These are phyloP conservation scores for Diogma glabrata DNA, from an alignment of 2,888 invertebrate genomes.

Conservation along the genomic window DNA sequence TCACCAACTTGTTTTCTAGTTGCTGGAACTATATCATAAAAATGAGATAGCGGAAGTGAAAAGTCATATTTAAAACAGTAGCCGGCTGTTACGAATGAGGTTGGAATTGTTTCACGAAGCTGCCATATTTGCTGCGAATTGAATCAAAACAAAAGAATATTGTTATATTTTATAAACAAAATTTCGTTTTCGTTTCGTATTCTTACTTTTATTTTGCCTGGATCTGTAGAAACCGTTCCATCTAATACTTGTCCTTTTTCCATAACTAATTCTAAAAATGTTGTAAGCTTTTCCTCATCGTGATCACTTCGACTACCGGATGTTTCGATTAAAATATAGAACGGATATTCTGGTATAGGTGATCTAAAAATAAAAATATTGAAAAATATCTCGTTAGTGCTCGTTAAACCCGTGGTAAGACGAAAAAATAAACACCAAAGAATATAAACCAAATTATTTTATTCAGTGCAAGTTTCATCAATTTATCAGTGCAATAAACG, in stretches of 20 bases:
- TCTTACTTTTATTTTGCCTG: constrained; percentile 61
- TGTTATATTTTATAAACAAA: too few relatives aligned
- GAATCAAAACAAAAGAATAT: constrained; percentile 7
- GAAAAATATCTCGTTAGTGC: too few relatives aligned
- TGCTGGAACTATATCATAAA: constrained; percentile 72
- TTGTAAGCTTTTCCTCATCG: constrained; percentile 75
- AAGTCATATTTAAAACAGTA: constrained; percentile 94
- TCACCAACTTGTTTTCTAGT: constrained; percentile 54
- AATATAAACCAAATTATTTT: too few relatives aligned
- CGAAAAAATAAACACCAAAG: too few relatives aligned
- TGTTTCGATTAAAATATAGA: constrained; percentile 79
- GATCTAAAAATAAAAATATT: constrained; percentile 34
- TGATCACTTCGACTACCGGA: constrained; percentile 75
- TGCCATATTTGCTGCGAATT: constrained; percentile 62
- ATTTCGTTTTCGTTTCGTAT: too few relatives aligned
- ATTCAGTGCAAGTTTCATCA: too few relatives aligned
- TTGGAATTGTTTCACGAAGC: constrained; percentile 67
- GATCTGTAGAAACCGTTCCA: constrained; percentile 78
- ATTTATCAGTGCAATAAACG: too few relatives aligned
- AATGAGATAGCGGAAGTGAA: constrained; percentile 70
- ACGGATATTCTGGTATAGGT: constrained; percentile 55
- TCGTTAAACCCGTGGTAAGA: too few relatives aligned
- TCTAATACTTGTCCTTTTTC: constrained; percentile 58
- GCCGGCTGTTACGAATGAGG: constrained; percentile 70
- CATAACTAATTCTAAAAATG: constrained; percentile 66